Base-by-base conservation (phyloP, 2,888 invertebrate species). In the Caenorhabditis sp. region DNA sequence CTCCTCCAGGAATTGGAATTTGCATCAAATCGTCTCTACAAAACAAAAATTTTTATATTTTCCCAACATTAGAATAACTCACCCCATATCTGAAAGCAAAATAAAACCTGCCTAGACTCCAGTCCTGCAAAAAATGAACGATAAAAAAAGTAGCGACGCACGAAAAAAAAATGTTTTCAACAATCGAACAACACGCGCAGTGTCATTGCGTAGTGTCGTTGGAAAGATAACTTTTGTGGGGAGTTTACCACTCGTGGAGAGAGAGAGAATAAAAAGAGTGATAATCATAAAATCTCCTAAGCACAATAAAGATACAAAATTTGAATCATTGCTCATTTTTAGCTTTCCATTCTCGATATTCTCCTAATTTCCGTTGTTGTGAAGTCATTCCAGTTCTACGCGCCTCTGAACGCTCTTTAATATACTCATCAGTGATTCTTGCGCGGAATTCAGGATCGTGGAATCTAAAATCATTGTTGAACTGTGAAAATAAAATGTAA, bases 271-370 rank as follows among this genome's bases (percentile, higher is more conserved):
- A n/a, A n/a, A n/a, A n/a, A n/a, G n/a, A n/a, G n/a, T n/a, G n/a
- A n/a, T n/a, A n/a, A n/a, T 51, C 12, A 23, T 23, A 26, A 26
- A 19, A 31, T 6, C 49, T 49, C 36, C 50, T 31, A 63, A 59
- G 62, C 57, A 51, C 10, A 23, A 21, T 19, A 68, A 55, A 58
- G 58, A 14, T 27, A 19, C 5, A 60, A 60, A 51, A 19, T 17
- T 54, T 31, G n/a, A 31, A 58, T 43, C 17, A 43, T 55, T 55
- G 27, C 5, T 77, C 70, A 26, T 78, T 61, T 17, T 59, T 55
- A 60, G 72, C 71, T 64, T 85, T 86, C 86, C 86, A 86, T 49
- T 85, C 75, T 24, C 84, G 68, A 60, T 72, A 86, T 53, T 83
- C 83, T 31, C 82, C 79, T 62, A 86, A 66, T 58, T 83, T 81